Base-by-base conservation (phyloP, 2,113 vertebrate genomes). In the Abramis brama region DNA sequence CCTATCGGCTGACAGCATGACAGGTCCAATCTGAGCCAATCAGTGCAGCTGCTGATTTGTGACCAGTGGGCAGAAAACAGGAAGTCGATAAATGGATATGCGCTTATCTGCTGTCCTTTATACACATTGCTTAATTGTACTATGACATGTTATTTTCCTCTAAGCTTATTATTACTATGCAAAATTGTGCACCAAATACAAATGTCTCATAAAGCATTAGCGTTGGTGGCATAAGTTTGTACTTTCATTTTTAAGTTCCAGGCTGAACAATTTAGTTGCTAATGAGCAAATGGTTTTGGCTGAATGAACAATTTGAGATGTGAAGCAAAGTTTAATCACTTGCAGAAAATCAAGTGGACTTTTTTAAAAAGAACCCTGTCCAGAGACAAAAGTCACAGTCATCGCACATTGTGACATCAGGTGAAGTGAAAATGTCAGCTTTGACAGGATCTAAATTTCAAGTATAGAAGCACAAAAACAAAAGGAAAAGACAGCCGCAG, bases 21-120 rank as follows among this genome's bases (percentile, higher is more conserved):
- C 85, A 88, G 83, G 68, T 12, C 82, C 84, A 87, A 90, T 90
- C 78, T 86, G 25, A 75, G 86, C 84, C 86, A 87, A 89, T 88
- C 89, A 79, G 57, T 83, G 43, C 64, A 85, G 85, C 52, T 45
- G 43, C 60, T 84, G 82, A 86, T 82, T 86, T 75, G 74, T 62
- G 73, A 78, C 82, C 82, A 52, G 78, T 60, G 68, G 36, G 62
- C 76, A 47, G 47, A 77, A 47, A 78, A 82, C 57, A 50, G 78
- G 62, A 78, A 71, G 78, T 82, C 73, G 27, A 83, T 83, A 76
- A 66, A 88, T 64, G 21, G 10, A 30, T 66, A 27, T 12, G 12
- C 52, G 64, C 64, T 83, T 90, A 85, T 85, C 86, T 81, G 77
- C 82, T 57, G 50, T 71, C 68, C 52, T 84, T 76, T 52, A 68